These are phyloP conservation scores for Torymus aiolomorphi DNA, from an alignment of 2,888 invertebrate species.

Conservation along the genomic window DNA sequence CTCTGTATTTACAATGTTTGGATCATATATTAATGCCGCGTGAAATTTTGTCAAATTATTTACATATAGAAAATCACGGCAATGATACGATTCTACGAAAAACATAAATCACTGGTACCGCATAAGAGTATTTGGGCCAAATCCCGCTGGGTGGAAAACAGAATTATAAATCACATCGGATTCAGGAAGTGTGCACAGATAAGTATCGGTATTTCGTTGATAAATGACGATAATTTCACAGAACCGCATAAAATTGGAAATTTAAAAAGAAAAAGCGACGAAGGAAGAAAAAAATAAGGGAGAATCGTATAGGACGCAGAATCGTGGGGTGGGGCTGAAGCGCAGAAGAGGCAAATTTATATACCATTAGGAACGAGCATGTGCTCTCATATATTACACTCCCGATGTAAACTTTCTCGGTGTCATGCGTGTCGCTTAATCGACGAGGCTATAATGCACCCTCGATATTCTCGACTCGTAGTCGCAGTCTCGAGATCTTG, in stretches of 20 bases:
- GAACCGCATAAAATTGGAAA: slow-evolving; percentile 27
- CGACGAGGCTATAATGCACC: slow-evolving; percentile 57
- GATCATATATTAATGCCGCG: too few relatives aligned
- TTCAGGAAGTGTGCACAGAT: slow-evolving; percentile 28
- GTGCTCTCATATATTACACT: slow-evolving; percentile 34
- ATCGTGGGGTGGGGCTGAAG: not conserved
- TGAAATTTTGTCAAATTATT: too few relatives aligned
- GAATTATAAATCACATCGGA: slow-evolving; percentile 39
- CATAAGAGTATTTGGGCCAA: too few relatives aligned
- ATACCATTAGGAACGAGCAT: slow-evolving; percentile 27
- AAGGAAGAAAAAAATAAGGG: slow-evolving; percentile 21
- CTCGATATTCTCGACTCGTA: slow-evolving; percentile 50
- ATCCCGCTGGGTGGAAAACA: slow-evolving; percentile 2
- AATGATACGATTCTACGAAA: too few relatives aligned
- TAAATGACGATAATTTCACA: slow-evolving; percentile 42
- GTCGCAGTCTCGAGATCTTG: slow-evolving; percentile 35
- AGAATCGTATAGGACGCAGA: not conserved
- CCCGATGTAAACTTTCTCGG: slow-evolving; percentile 50
- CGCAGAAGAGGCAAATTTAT: slow-evolving; percentile 31
- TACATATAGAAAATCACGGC: too few relatives aligned
- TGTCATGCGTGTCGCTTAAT: slow-evolving; percentile 59
- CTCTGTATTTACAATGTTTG: too few relatives aligned
- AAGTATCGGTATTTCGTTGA: slow-evolving; percentile 36
- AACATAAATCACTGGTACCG: too few relatives aligned
- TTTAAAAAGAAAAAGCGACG: slow-evolving; percentile 20